These are phyloP conservation scores for Gambelia wislizenii DNA, from an alignment of 2,797 vertebrate species.

Conservation along the genomic window DNA sequence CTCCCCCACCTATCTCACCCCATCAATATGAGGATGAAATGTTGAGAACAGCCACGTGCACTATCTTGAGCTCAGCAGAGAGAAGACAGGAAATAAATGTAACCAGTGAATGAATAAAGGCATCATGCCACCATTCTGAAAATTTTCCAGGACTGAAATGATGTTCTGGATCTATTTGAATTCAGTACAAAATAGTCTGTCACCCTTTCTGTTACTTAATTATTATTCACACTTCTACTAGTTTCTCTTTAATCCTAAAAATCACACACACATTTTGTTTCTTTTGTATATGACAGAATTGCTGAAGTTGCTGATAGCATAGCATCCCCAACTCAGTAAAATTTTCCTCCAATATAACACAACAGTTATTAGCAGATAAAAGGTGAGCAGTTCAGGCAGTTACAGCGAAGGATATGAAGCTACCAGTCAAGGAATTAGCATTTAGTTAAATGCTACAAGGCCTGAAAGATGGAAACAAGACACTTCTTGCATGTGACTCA, in stretches of 20 bases:
- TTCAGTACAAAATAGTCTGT: background rate
- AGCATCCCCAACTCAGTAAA: slow-evolving; percentile 14
- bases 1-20: background rate
- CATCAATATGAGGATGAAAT: background rate
- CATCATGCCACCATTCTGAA: background rate
- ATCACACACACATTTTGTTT: background rate
- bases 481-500: slow-evolving; percentile 69
- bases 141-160: background rate
- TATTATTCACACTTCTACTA: background rate
- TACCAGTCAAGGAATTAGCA: slow-evolving; percentile 60
- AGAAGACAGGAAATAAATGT: background rate
- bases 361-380: slow-evolving; percentile 44
- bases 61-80: background rate
- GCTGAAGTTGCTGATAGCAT: background rate
- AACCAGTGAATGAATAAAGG: background rate
- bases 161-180: background rate
- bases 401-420: slow-evolving; percentile 17
- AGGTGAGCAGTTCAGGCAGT: slow-evolving; percentile 55
- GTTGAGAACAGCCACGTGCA: background rate
- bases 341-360: background rate
- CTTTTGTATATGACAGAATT: background rate
- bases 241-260: background rate
- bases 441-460: slow-evolving; percentile 71
- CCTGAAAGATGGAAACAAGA: slow-evolving; percentile 66
- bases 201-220: background rate